phyloP scores from a whole-genome alignment of 1,140 invertebrate species.

The Berghia stephanieae region DNA sequence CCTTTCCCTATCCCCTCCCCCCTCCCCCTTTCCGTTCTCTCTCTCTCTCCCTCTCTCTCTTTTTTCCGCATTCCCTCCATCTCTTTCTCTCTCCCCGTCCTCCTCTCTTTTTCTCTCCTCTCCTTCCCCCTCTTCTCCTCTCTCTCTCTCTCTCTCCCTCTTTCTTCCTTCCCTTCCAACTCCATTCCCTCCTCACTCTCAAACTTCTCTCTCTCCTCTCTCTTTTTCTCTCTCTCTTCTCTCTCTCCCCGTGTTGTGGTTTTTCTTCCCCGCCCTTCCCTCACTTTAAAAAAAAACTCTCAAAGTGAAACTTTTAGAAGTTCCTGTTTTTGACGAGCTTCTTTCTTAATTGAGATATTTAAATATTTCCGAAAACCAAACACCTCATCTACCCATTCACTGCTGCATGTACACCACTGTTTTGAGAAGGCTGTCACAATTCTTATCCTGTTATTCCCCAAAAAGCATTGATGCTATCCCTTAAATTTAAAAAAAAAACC shows the following conservation, averaged over 20 bases:
- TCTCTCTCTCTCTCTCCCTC: neutral
- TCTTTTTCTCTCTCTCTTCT: neutral
- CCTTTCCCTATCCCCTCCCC: neutral
- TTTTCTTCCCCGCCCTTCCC: neutral
- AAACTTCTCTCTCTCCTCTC: neutral
- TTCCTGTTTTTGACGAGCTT: no score
- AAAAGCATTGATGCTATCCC: no score
- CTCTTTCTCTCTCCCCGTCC: conserved; percentile 6
- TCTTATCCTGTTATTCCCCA: no score
- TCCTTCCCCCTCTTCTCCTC: neutral
- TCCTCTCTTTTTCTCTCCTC: neutral
- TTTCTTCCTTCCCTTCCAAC: neutral
- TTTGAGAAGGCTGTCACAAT: no score
- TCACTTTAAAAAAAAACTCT: no score
- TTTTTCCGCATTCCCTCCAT: neutral
- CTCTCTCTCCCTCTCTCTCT: conserved; percentile 19
- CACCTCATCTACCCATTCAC: no score
- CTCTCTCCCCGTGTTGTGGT: neutral
- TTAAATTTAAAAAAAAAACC: no score
- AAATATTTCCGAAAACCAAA: no score
- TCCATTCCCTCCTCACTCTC: neutral
- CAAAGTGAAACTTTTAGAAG: no score
- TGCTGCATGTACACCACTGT: no score
- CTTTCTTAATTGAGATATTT: no score
- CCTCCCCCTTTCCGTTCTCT: neutral